A percentile compares a stretch with the other conserved stretches of the same genome.
These are phyloP conservation scores for Drosophila mettleri DNA, from an alignment of 2,888 invertebrate species.

Conservation along the genomic window DNA sequence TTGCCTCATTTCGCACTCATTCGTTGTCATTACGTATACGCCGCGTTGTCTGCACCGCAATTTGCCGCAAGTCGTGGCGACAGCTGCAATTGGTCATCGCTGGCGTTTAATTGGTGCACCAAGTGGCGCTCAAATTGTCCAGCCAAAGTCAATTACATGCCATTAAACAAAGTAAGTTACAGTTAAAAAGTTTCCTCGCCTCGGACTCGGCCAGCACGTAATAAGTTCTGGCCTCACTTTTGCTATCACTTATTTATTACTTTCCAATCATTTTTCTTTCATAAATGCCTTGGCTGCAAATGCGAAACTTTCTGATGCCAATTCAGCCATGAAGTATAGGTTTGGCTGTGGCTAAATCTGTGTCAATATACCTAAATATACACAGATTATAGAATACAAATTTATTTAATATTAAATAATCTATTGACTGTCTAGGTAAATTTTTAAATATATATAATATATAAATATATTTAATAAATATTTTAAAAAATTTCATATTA, in stretches of 20 bases:
- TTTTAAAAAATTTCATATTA: too few species aligned
- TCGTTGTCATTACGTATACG: slow-evolving; percentile 56
- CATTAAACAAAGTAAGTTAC: slow-evolving; percentile 36
- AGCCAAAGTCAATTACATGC: slow-evolving; percentile 68
- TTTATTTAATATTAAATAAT: too few species aligned
- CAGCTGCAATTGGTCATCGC: slow-evolving; percentile 62
- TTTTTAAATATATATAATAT: too few species aligned
- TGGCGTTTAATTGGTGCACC: slow-evolving; percentile 67
- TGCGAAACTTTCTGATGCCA: not conserved
- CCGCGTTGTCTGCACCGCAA: slow-evolving; percentile 46
- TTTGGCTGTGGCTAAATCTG: not conserved
- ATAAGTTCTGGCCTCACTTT: slow-evolving; percentile 35
- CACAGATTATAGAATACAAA: too few species aligned
- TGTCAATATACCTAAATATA: too few species aligned
- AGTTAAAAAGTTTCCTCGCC: slow-evolving; percentile 22
- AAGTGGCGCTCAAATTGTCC: slow-evolving; percentile 63
- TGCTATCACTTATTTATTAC: slow-evolving; percentile 16
- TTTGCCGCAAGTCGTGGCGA: slow-evolving; percentile 52
- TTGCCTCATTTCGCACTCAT: slow-evolving; percentile 11
- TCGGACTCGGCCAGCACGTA: slow-evolving; percentile 4
- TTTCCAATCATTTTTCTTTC: slow-evolving; percentile 1
- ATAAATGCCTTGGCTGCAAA: not conserved
- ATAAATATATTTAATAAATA: too few species aligned
- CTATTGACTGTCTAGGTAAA: too few species aligned
- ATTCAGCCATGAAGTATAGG: not conserved